phyloP scores from a whole-genome alignment of 53 echinoderm and acorn worm genomes.

The Hippasteria phrygiana region DNA sequence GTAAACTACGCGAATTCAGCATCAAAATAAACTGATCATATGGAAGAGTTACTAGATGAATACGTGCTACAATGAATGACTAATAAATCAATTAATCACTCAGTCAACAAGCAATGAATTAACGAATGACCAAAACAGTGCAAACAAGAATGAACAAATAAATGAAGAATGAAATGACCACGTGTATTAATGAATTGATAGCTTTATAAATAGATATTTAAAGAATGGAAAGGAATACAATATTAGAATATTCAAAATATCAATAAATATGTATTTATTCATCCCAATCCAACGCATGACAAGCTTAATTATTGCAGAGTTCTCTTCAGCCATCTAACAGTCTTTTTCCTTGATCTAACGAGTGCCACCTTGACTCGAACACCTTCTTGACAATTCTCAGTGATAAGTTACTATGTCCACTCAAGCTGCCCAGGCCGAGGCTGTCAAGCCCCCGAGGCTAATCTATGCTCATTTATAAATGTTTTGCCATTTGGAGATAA shows the following conservation, averaged over 20 bases:
- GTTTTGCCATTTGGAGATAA: not conserved
- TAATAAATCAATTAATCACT: too few species aligned
- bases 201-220: too few species aligned
- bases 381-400: not conserved
- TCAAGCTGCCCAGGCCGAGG: not conserved
- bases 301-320: not conserved
- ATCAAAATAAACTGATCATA: too few species aligned
- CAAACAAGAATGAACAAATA: not conserved
- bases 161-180: not conserved
- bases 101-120: too few species aligned
- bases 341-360: not conserved
- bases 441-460: not conserved
- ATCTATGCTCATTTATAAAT: conserved; percentile 18
- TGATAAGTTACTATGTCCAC: conserved; percentile 12
- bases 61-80: too few species aligned
- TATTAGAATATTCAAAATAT: too few species aligned
- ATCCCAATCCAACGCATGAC: not conserved
- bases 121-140: too few species aligned
- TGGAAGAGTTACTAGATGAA: too few species aligned
- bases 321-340: not conserved
- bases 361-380: not conserved
- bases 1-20: too few species aligned
- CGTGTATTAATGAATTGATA: too few species aligned
- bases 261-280: not conserved
- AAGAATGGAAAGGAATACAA: too few species aligned